Percentiles rank a stretch among this genome's conserved stretches.
phyloP scores from a whole-genome alignment of 1,140 invertebrate genomes.

The Bombus difficillimus region DNA sequence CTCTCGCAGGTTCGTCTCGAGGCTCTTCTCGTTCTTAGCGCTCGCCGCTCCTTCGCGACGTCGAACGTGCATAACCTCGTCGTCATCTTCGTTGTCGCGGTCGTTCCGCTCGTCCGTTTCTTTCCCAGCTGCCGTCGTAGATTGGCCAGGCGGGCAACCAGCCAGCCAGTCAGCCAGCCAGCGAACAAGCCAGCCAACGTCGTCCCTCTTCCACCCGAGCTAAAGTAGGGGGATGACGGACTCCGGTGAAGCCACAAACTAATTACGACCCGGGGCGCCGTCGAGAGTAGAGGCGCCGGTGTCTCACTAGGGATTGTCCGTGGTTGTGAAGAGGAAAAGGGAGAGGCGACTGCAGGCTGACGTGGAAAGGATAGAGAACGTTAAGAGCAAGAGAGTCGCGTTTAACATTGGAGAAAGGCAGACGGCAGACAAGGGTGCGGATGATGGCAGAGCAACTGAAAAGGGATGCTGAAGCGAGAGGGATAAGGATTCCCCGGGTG shows the following conservation, averaged over 20 bases:
- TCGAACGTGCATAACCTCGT: background rate
- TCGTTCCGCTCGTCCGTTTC: constrained; percentile 48
- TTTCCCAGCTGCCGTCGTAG: constrained; percentile 32
- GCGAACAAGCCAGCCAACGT: constrained; percentile 61
- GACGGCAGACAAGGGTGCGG: background rate
- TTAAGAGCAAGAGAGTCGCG: background rate
- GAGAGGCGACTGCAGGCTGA: background rate
- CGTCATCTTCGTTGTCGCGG: constrained; percentile 6
- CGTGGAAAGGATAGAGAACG: background rate
- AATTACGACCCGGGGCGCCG: constrained; percentile 79
- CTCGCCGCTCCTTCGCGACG: constrained; percentile 17
- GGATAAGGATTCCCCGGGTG: constrained; percentile 35
- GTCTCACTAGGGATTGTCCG: constrained; percentile 53
- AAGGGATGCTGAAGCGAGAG: constrained; percentile 40
- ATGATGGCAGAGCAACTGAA: background rate
- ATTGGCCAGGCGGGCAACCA: constrained; percentile 59
- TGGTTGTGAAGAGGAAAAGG: constrained; percentile 16
- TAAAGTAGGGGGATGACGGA: constrained; percentile 72
- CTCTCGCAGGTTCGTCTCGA: background rate
- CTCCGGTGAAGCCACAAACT: constrained; percentile 78
- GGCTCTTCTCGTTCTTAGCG: background rate
- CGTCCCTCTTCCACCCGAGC: constrained; percentile 53
- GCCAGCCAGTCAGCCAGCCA: constrained; percentile 55
- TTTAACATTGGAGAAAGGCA: background rate
- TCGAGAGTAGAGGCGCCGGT: constrained; percentile 72